Percentiles rank a stretch among this genome's conserved stretches.
Evolutionary conservation across 2,113 vertebrate genomes (phyloP).

Genomic region (Sinocyclocheilus anshuiensis): DNA sequence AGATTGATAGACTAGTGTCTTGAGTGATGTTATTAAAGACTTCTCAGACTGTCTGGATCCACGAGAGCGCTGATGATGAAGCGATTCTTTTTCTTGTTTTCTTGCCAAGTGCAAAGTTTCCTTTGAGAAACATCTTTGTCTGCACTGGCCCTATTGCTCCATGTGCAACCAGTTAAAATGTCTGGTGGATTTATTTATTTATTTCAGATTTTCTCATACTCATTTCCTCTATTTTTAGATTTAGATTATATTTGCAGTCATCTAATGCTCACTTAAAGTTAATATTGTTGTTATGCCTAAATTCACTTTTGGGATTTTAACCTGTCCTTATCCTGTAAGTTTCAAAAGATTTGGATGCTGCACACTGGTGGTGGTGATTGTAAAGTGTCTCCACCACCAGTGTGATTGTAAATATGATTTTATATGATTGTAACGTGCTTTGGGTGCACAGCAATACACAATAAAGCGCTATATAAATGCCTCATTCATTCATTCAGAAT

Average conservation of each 20-base stretch:
- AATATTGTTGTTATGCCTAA: background rate
- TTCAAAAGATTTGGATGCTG: no score
- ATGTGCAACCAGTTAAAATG: slow-evolving; percentile 2
- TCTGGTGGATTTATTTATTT: background rate
- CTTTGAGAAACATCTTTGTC: slow-evolving; percentile 25
- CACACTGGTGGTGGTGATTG: no score
- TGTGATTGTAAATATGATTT: no score
- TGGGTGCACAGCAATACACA: no score
- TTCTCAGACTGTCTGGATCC: background rate
- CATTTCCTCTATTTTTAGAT: background rate
- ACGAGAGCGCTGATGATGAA: slow-evolving; percentile 22
- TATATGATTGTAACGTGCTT: no score
- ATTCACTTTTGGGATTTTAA: no score
- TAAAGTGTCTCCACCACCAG: no score
- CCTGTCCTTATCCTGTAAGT: no score
- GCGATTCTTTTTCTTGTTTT: background rate
- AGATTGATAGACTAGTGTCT: background rate
- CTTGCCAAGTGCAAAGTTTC: slow-evolving; percentile 9
- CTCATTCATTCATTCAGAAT: no score
- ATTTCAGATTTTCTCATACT: background rate
- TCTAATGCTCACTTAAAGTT: background rate
- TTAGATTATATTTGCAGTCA: background rate
- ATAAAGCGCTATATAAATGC: no score
- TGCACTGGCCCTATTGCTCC: background rate
- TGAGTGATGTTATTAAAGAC: background rate